A percentile compares a stretch with the other conserved stretches of the same genome.
These are phyloP conservation scores for Minunthozetes semirufus DNA, from an alignment of 2,888 invertebrate genomes.

Conservation along the genomic window DNA sequence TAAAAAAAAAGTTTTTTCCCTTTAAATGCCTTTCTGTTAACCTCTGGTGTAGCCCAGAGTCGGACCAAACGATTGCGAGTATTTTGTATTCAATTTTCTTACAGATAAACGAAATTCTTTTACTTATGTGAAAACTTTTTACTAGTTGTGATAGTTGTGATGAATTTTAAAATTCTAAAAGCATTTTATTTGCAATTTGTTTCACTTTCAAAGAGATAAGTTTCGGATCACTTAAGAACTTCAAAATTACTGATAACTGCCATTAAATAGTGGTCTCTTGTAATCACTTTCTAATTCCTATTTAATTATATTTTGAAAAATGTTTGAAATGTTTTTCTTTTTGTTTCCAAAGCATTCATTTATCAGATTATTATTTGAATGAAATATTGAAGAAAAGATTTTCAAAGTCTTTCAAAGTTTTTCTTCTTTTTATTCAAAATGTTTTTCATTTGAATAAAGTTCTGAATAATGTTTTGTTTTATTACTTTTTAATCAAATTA, in stretches of 20 bases:
- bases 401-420: not conserved
- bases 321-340: not conserved
- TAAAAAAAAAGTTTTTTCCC: not conserved
- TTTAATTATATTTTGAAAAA: not conserved
- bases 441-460: not conserved
- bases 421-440: not conserved
- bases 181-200: slow-evolving; percentile 13
- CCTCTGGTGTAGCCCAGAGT: not conserved
- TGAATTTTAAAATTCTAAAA: not conserved
- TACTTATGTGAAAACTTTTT: not conserved
- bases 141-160: not conserved
- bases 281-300: not conserved
- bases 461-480: not conserved
- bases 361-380: not conserved
- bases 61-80: no score
- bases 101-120: not conserved
- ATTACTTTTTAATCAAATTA: not conserved
- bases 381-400: not conserved
- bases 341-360: not conserved
- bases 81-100: not conserved
- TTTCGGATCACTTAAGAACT: not conserved
- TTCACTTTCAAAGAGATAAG: not conserved
- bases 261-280: not conserved
- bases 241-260: not conserved
- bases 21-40: slow-evolving; percentile 2